These are phyloP conservation scores for Austrolebias charrua DNA, from an alignment of 2,797 vertebrate genomes.

Conservation along the genomic window DNA sequence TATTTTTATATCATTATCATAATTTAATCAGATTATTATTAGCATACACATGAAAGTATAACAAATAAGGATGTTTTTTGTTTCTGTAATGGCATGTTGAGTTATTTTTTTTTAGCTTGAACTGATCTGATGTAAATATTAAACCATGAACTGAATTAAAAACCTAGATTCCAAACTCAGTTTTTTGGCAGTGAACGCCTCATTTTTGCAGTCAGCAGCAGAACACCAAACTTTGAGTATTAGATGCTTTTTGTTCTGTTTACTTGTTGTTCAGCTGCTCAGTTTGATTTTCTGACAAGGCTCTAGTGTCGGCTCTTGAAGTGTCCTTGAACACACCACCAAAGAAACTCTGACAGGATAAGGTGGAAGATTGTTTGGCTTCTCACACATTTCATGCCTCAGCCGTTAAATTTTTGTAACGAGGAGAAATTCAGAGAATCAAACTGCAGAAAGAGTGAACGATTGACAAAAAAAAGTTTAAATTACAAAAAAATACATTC, in stretches of 20 bases:
- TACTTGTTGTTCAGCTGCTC: slow-evolving; percentile 4
- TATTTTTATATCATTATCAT: too few species aligned
- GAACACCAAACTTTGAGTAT: background rate
- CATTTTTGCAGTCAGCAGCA: background rate
- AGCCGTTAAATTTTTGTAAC: background rate
- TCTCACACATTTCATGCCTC: background rate
- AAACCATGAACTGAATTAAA: too few species aligned
- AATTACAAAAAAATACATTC: background rate
- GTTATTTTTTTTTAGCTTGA: too few species aligned
- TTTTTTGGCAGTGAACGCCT: too few species aligned
- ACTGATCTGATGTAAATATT: too few species aligned
- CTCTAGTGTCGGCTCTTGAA: background rate
- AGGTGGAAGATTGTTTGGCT: slow-evolving; percentile 2
- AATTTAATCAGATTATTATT: too few species aligned
- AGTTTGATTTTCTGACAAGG: slow-evolving; percentile 18
- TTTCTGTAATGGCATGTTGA: too few species aligned
- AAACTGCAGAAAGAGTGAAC: background rate
- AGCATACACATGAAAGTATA: too few species aligned
- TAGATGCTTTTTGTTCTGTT: background rate
- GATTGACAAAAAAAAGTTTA: background rate
- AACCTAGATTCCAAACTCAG: too few species aligned
- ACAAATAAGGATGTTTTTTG: too few species aligned
- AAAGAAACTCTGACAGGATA: slow-evolving; percentile 12
- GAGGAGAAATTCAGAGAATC: background rate
- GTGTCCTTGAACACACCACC: slow-evolving; percentile 28